Percentiles rank a stretch among this genome's conserved stretches.
phyloP scores from a whole-genome alignment of 2,888 invertebrate species.

The Heliconius ethilla region DNA sequence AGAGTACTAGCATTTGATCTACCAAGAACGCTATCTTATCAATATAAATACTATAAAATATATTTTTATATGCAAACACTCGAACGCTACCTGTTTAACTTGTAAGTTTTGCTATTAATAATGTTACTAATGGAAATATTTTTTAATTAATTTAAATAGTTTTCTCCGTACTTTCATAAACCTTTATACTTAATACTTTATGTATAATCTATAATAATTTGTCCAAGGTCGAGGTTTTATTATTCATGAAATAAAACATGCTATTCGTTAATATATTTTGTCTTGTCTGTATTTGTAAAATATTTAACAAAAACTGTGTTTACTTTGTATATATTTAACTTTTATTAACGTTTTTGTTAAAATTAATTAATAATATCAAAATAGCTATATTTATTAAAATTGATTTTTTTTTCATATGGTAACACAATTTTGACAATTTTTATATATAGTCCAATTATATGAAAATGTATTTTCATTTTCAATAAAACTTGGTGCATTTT shows the following conservation, averaged over 20 bases:
- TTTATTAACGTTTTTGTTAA: too few species aligned
- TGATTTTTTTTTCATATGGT: too few species aligned
- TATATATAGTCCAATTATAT: neutral
- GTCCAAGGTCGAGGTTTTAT: neutral
- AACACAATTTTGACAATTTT: neutral
- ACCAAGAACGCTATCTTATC: neutral
- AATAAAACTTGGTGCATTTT: slow-evolving; percentile 9
- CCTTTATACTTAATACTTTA: neutral
- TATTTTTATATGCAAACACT: slow-evolving; percentile 14
- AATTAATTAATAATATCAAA: too few species aligned
- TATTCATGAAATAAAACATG: too few species aligned
- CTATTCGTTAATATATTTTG: too few species aligned
- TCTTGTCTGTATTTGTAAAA: too few species aligned
- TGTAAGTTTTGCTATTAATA: neutral
- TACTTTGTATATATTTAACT: too few species aligned
- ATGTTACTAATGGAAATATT: neutral
- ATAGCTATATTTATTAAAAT: too few species aligned
- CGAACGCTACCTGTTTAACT: neutral
- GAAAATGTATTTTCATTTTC: neutral
- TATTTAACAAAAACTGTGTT: too few species aligned
- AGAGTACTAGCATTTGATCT: too few species aligned
- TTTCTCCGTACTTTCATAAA: too few species aligned
- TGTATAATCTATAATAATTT: neutral
- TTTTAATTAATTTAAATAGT: too few species aligned
- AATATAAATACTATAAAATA: neutral